Conservation (phyloP, 1,140 invertebrate genomes). For the Aporrectodea caliginosa region DNA sequence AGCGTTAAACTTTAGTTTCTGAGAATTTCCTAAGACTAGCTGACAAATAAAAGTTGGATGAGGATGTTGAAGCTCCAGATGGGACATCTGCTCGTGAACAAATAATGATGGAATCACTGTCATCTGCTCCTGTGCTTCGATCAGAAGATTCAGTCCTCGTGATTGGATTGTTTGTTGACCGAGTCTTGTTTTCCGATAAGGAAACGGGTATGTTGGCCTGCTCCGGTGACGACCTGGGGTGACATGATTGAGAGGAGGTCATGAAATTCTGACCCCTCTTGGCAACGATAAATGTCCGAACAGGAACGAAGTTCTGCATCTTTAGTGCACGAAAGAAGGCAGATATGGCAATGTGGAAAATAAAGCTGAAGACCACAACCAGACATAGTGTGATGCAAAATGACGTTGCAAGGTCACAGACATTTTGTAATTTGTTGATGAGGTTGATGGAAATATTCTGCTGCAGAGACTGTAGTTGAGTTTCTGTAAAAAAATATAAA, state of each 20-base stretch:
- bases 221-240: no score
- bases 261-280: no score
- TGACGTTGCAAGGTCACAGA: background rate
- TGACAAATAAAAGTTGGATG: background rate
- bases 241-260: no score
- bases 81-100: background rate
- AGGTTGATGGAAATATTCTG: background rate
- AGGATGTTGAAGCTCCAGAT: background rate
- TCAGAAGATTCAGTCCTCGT: no score
- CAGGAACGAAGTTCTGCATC: background rate
- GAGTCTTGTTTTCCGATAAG: no score
- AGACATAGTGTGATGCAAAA: background rate
- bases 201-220: no score
- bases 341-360: background rate
- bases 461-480: background rate
- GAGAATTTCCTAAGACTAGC: background rate
- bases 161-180: no score
- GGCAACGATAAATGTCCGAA: background rate
- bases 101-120: no score
- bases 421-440: background rate
- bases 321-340: background rate
- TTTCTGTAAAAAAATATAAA: background rate
- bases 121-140: no score
- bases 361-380: background rate
- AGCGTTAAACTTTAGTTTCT: background rate